Conservation (phyloP, 2,888 invertebrate species). For the Heliconius aoede region DNA sequence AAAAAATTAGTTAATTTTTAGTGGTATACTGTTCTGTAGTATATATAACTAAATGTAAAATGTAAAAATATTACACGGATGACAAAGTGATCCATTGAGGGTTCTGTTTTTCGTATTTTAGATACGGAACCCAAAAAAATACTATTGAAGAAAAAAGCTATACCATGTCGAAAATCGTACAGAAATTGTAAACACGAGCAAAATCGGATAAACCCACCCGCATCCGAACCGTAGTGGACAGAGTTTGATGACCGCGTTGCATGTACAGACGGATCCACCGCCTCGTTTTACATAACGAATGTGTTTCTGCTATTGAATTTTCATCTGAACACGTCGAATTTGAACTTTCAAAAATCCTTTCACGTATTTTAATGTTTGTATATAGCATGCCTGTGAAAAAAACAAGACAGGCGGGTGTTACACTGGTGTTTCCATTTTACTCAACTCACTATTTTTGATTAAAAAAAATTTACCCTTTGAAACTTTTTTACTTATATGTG, state of each 20-base stretch:
- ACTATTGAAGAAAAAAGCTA: neutral
- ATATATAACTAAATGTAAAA: no score
- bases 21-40: no score
- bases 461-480: no score
- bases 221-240: slow-evolving; percentile 46
- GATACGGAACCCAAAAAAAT: no score
- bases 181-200: slow-evolving; percentile 53
- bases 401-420: neutral
- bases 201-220: slow-evolving; percentile 63
- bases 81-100: no score
- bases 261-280: slow-evolving; percentile 4
- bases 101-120: no score
- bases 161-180: slow-evolving; percentile 46
- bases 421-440: neutral
- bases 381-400: neutral
- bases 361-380: neutral
- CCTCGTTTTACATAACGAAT: slow-evolving; percentile 24
- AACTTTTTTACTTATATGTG: no score
- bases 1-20: no score
- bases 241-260: slow-evolving; percentile 49
- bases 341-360: neutral
- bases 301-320: slow-evolving; percentile 23
- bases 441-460: neutral
- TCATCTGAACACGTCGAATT: slow-evolving; percentile 3
- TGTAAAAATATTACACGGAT: no score